Evolutionary conservation across 1,140 invertebrate genomes (phyloP).

Genomic region (Gonatopus flavifemur): DNA sequence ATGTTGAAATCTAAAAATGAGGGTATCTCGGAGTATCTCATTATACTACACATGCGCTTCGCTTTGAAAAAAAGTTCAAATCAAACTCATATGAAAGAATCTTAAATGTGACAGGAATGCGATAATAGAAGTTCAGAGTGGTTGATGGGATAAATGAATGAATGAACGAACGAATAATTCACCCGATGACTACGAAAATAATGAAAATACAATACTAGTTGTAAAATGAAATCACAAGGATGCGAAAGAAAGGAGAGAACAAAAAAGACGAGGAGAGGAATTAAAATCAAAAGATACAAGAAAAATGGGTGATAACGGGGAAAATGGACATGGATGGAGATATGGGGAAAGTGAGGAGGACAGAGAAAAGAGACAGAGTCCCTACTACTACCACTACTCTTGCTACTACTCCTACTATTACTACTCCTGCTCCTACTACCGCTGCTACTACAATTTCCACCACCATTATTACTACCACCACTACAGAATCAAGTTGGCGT

Average conservation of each 20-base stretch:
- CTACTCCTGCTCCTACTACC: neutral
- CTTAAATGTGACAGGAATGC: neutral
- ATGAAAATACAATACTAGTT: too few relatives aligned
- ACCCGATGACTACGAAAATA: neutral
- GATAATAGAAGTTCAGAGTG: neutral
- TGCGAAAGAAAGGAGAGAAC: neutral
- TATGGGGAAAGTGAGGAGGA: neutral
- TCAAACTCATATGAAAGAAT: too few relatives aligned
- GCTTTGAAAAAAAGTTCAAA: too few relatives aligned
- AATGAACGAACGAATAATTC: neutral
- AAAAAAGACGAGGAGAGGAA: neutral
- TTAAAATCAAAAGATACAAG: too few relatives aligned
- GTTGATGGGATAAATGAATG: neutral
- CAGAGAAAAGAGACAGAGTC: neutral
- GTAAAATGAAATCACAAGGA: neutral
- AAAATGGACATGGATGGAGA: too few relatives aligned
- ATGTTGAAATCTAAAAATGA: too few relatives aligned
- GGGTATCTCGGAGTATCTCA: too few relatives aligned
- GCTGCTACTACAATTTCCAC: neutral
- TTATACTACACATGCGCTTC: too few relatives aligned
- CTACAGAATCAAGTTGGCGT: conserved; percentile 44
- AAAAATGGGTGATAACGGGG: too few relatives aligned
- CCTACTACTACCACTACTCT: neutral
- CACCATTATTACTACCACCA: conserved; percentile 5
- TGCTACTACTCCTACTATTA: neutral